phyloP scores from a whole-genome alignment of 2,797 vertebrate genomes.

The Anguilla obscura region DNA sequence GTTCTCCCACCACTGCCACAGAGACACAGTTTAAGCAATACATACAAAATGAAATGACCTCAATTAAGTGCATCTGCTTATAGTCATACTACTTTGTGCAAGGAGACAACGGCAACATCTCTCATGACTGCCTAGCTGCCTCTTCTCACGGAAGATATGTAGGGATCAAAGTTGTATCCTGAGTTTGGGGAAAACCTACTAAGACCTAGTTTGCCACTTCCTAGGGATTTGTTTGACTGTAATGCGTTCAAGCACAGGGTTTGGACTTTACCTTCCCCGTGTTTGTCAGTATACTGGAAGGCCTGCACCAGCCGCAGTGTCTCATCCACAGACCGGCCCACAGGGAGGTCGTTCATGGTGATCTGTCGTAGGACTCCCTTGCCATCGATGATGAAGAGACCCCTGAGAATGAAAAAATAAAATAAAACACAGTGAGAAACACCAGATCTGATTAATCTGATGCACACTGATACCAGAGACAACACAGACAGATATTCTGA shows the following conservation, averaged over 20 bases:
- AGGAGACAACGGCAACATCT: neutral
- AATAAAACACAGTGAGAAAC: neutral
- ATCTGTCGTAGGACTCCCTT: constrained; percentile 79
- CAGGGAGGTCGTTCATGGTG: constrained; percentile 82
- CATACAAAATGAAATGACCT: neutral
- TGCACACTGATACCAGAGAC: too few relatives aligned
- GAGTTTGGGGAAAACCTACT: neutral
- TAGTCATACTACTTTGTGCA: neutral
- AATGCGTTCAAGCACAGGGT: neutral
- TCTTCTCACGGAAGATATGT: neutral
- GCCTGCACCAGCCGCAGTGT: constrained; percentile 80
- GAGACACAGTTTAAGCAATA: neutral
- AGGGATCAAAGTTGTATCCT: neutral
- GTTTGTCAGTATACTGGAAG: constrained; percentile 82
- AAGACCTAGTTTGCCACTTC: neutral
- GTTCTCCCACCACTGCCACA: neutral
- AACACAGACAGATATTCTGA: neutral
- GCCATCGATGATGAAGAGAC: constrained; percentile 81
- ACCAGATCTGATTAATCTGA: neutral
- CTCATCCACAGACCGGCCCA: constrained; percentile 81
- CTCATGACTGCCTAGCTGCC: neutral
- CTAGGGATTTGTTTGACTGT: neutral
- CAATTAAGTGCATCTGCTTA: neutral
- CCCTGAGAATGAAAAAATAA: constrained; percentile 59
- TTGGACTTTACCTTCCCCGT: constrained; percentile 72